phyloP scores from a whole-genome alignment of 2,113 vertebrate species.

The Recurvirostra avosetta region DNA sequence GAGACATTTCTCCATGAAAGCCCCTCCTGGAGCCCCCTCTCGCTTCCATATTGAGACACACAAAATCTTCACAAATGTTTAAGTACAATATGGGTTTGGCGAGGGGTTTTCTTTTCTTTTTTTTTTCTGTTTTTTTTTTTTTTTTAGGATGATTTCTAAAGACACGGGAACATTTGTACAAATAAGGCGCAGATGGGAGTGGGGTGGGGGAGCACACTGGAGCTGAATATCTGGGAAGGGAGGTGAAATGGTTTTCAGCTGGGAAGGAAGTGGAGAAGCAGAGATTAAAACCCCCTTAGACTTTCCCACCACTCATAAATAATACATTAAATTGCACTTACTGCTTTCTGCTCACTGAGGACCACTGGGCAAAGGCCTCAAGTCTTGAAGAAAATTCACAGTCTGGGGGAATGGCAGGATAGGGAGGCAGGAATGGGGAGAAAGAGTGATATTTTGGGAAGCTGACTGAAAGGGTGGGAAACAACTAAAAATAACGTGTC shows the following conservation, averaged over 20 bases:
- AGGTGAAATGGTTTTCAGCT: slow-evolving; percentile 73
- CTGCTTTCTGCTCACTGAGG: slow-evolving; percentile 40
- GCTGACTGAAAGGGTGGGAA: not conserved
- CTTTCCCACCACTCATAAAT: slow-evolving; percentile 71
- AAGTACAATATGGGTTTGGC: slow-evolving; percentile 71
- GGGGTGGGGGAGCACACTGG: slow-evolving; percentile 27
- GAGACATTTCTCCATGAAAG: slow-evolving; percentile 61
- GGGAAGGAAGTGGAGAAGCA: slow-evolving; percentile 66
- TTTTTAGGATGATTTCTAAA: slow-evolving; percentile 69
- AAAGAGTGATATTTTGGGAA: not conserved
- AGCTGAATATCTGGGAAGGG: slow-evolving; percentile 61
- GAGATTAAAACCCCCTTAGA: slow-evolving; percentile 62
- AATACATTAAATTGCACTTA: slow-evolving; percentile 67
- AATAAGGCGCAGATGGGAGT: slow-evolving; percentile 61
- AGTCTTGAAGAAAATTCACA: not conserved
- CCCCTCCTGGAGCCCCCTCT: slow-evolving; percentile 52
- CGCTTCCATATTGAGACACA: slow-evolving; percentile 67
- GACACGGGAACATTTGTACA: slow-evolving; percentile 67
- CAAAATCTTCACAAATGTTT: slow-evolving; percentile 73
- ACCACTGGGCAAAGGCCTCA: not conserved
- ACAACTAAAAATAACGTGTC: not conserved
- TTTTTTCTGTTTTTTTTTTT: not conserved
- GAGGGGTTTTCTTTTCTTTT: slow-evolving; percentile 32
- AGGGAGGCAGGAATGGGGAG: not conserved
- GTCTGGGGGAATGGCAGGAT: not conserved